Conservation (phyloP, 1,140 invertebrate genomes). For the Habropoda laboriosa region DNA sequence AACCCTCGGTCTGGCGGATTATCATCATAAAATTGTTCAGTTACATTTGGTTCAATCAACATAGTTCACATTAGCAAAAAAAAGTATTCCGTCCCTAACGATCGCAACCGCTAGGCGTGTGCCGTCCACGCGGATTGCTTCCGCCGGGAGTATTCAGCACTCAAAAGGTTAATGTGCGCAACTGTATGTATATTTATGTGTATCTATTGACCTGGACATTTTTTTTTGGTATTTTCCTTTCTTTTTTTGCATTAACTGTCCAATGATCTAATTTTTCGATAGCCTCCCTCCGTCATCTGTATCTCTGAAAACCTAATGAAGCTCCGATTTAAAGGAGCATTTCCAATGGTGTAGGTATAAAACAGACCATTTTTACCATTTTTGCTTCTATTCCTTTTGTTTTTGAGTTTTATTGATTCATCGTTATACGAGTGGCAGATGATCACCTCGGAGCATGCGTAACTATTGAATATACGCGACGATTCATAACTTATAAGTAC, state of each 20-base stretch:
- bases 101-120: too few relatives aligned
- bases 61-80: too few relatives aligned
- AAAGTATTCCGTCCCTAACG: too few relatives aligned
- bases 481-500: neutral
- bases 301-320: constrained; percentile 7
- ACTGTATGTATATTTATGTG: too few relatives aligned
- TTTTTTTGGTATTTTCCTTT: neutral
- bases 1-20: too few relatives aligned
- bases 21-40: too few relatives aligned
- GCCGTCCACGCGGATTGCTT: too few relatives aligned
- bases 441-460: constrained; percentile 33
- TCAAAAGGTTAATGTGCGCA: too few relatives aligned
- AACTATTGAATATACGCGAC: too few relatives aligned
- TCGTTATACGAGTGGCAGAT: constrained; percentile 17
- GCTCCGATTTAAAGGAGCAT: neutral
- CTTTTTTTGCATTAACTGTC: constrained; percentile 18
- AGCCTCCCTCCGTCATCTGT: neutral
- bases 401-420: constrained; percentile 23
- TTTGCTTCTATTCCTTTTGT: constrained; percentile 9
- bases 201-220: neutral
- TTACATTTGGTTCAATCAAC: too few relatives aligned
- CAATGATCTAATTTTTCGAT: constrained; percentile 20
- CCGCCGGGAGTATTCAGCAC: too few relatives aligned
- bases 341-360: constrained; percentile 11
- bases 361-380: too few relatives aligned